Evolutionary conservation across 2,113 vertebrate genomes (phyloP), one percentile per base, ranked within the genome.

Genomic region (Etheostoma spectabile): DNA sequence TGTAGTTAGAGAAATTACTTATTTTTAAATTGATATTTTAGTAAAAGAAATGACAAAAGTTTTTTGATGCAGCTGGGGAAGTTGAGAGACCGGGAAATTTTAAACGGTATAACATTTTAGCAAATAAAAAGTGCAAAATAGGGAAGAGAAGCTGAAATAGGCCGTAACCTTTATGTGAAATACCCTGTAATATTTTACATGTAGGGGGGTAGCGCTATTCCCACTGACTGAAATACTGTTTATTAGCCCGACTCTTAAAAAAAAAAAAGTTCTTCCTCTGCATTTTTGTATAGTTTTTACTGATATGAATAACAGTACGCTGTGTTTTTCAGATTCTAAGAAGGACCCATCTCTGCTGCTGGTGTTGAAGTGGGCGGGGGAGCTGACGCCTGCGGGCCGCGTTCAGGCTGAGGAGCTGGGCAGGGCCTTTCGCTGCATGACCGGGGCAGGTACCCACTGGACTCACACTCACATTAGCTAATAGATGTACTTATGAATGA

Each of bases 371-470:
- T 99, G 98, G 98, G 97, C 96, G 7, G 98, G 98, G 5, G 98
- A 99, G 88, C 95, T 99, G 90, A 99, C 98, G 0, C 98, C 97
- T 0, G 96, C 97, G 3, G 98, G 98, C 19, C 95, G 97, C 12
- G 97, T 99, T 13, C 98, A 99, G 93, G 97, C 98, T 0, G 98
- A 99, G 83, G 97, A 99, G 87, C 96, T 99, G 90, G 98, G 98
- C 3, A 85, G 98, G 56, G 98, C 98, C 71, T 99, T 99, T 81
- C 97, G 98, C 86, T 99, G 97, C 93, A 99, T 99, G 98, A 99
- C 85, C 98, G 98, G 87, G 98, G 98, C 66, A 96, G 98, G 98
- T 99, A 92, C 88, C 89, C 67, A 11, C 13, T 59, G 19, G 27
- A 80, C 35, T 15, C 51, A 13, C 5, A 48, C 14, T 7, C 35